Base-by-base conservation (phyloP, 2,888 invertebrate genomes). In the Zaprionus bogoriensis region DNA sequence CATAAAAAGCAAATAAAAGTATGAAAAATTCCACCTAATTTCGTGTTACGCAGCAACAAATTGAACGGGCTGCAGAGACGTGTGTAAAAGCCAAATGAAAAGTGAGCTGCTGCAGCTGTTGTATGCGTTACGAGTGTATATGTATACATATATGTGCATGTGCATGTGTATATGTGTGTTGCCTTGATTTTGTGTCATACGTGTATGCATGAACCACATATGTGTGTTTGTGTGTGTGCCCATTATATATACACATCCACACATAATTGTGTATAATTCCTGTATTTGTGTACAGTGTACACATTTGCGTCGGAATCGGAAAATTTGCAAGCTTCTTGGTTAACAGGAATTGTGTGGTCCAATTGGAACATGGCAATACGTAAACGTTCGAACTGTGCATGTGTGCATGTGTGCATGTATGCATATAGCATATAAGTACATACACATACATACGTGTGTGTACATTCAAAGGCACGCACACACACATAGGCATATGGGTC, bases 71-170 rank as follows among this genome's bases (percentile, higher is more conserved):
- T 25, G 19, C 19, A 28, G 44, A 39, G 36, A 63, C 59, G 57
- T 62, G 59, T 55, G 53, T 51, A 59, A 68, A 68, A 58, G 20
- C 45, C 55, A 59, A 61, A 46, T 53, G 58, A 74, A 77, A 80
- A 77, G 55, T 66, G 63, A 79, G 77, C 74, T 74, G 47, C 38
- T 69, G 72, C 72, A 69, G 74, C 74, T 71, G 74, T 61, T 74
- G 74, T 73, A 45, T 69, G 45, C 58, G 58, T 44, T 60, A 42
- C 64, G 38, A 46, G 50, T 63, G 74, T 64, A 47, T 60, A 36
- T 61, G 36, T 50, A 44, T 62, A 50, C 44, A 28, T 64, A 53
- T 28, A 36, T 36, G 46, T 72, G 59, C 36, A 41, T 60, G 59
- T 53, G 30, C 19, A 45, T 39, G 32, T 25, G 53, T 52, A 58